These are phyloP conservation scores for Eupithecia abbreviata DNA, from an alignment of 2,888 invertebrate species.

Conservation along the genomic window DNA sequence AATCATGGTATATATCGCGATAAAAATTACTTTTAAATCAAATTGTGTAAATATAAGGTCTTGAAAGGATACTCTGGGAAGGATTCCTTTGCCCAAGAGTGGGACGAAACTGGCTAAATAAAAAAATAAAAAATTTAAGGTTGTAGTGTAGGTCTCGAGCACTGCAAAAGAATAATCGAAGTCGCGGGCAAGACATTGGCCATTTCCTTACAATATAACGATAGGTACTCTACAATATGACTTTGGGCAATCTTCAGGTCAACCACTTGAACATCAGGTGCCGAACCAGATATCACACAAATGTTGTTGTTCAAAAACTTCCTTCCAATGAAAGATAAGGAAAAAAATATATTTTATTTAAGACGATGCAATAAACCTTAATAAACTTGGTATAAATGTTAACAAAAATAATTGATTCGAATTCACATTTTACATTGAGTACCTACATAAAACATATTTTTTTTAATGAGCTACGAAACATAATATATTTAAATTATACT, in stretches of 20 bases:
- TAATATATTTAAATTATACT: too few species aligned
- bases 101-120: too few species aligned
- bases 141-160: neutral
- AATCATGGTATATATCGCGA: too few species aligned
- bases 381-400: neutral
- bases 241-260: constrained; percentile 6
- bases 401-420: neutral
- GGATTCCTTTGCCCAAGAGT: too few species aligned
- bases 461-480: neutral
- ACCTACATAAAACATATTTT: neutral
- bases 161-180: neutral
- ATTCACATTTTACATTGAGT: neutral
- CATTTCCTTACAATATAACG: neutral
- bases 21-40: too few species aligned
- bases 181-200: neutral
- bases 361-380: neutral
- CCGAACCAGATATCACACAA: constrained; percentile 4
- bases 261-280: neutral
- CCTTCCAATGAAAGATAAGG: neutral
- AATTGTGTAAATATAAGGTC: too few species aligned
- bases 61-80: too few species aligned
- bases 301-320: neutral
- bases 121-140: too few species aligned
- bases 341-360: neutral
- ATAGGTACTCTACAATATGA: neutral